phyloP scores from a whole-genome alignment of 2,797 vertebrate species.

The Sarcophilus harrisii region DNA sequence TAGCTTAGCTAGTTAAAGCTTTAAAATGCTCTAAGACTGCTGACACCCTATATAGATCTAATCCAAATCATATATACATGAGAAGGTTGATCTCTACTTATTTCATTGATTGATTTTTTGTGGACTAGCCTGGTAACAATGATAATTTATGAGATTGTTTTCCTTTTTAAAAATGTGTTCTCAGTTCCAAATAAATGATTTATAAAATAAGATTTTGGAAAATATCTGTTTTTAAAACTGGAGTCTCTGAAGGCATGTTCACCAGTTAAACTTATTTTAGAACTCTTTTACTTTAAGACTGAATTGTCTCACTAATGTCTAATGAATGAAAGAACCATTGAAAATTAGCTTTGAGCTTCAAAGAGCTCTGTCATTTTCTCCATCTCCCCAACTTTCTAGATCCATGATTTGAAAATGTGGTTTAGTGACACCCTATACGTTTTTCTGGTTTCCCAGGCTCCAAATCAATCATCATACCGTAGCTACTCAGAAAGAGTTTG shows the following conservation, averaged over 20 bases:
- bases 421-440: constrained; percentile 58
- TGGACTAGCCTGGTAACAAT: neutral
- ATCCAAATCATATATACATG: neutral
- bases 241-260: neutral
- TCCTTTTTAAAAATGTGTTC: neutral
- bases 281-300: constrained; percentile 23
- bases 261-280: neutral
- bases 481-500: constrained; percentile 57
- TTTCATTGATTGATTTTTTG: neutral
- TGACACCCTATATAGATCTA: neutral
- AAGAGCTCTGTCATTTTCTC: constrained; percentile 26
- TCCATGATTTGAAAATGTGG: constrained; percentile 42
- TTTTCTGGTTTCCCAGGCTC: constrained; percentile 47
- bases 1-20: neutral
- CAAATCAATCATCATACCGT: constrained; percentile 52
- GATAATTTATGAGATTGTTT: neutral
- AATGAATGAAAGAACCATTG: constrained; percentile 47
- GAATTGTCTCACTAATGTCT: constrained; percentile 29
- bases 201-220: neutral
- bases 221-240: constrained; percentile 18
- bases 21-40: neutral
- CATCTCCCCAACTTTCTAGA: constrained; percentile 40
- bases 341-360: constrained; percentile 51
- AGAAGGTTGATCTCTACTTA: neutral
- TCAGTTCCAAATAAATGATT: constrained; percentile 31